Percentiles rank a stretch among this genome's conserved stretches.
phyloP scores from a whole-genome alignment of 2,113 vertebrate genomes.

The Cheirogaleus medius region DNA sequence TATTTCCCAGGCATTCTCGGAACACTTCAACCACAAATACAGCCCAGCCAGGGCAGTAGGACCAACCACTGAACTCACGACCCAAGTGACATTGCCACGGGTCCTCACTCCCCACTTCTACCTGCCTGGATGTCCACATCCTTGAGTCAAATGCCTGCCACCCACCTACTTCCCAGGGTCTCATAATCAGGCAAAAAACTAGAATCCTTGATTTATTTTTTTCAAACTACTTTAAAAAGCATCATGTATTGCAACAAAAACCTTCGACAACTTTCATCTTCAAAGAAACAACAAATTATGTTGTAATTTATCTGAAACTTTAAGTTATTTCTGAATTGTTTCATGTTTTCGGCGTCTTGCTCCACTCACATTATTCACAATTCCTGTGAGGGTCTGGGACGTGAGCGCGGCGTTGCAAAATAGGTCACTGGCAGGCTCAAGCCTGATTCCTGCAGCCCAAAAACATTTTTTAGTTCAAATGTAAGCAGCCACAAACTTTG shows the following conservation, averaged over 20 bases:
- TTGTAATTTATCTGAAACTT: constrained; percentile 42
- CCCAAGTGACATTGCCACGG: not conserved
- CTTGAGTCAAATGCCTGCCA: not conserved
- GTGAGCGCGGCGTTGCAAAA: not conserved
- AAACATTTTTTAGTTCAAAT: constrained; percentile 18
- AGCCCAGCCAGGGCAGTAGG: not conserved
- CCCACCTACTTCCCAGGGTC: not conserved
- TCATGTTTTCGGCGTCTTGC: not conserved
- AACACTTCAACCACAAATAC: not conserved
- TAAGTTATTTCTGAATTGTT: constrained; percentile 24
- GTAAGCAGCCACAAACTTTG: constrained; percentile 18
- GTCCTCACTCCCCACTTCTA: not conserved
- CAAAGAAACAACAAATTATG: constrained; percentile 54
- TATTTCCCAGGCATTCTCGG: not conserved
- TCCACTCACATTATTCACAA: not conserved
- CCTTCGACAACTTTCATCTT: constrained; percentile 58
- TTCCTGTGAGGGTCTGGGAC: not conserved
- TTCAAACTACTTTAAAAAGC: constrained; percentile 46
- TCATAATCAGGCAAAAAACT: not conserved
- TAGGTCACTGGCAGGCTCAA: constrained; percentile 30
- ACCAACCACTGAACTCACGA: not conserved
- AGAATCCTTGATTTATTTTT: not conserved
- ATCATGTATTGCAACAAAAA: not conserved
- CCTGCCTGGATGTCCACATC: not conserved
- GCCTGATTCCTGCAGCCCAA: not conserved